These are phyloP conservation scores for Hypothenemus hampei DNA, from an alignment of 1,140 invertebrate species.

Conservation along the genomic window DNA sequence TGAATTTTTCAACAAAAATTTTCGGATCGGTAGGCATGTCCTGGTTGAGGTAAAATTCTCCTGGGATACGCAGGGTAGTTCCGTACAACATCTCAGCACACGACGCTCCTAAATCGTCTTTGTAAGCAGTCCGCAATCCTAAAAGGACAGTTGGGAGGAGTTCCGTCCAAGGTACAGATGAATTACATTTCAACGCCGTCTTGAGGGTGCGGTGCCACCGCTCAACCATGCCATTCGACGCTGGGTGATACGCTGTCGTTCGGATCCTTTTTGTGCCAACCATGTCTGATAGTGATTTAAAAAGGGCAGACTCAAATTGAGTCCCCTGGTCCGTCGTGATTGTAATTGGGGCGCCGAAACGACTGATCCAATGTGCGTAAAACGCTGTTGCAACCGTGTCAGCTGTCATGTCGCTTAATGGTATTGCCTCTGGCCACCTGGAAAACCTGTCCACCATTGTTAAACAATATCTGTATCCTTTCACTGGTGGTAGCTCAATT, in stretches of 20 bases:
- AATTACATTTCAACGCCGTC: constrained; percentile 23
- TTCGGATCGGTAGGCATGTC: background rate
- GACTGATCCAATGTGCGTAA: background rate
- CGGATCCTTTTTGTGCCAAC: background rate
- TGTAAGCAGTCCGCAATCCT: background rate
- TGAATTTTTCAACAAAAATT: background rate
- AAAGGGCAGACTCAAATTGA: constrained; percentile 22
- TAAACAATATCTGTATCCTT: background rate
- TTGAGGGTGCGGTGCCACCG: constrained; percentile 39
- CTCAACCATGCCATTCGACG: constrained; percentile 36
- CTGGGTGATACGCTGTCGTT: constrained; percentile 11
- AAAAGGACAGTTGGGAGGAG: background rate
- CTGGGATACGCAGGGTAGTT: constrained; percentile 33
- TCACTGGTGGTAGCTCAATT: background rate
- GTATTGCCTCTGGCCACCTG: background rate
- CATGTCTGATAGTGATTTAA: background rate
- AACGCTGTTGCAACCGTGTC: background rate
- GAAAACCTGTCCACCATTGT: background rate
- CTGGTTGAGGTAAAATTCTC: constrained; percentile 13
- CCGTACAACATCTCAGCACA: constrained; percentile 39
- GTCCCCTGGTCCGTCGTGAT: constrained; percentile 38
- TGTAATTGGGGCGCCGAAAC: background rate
- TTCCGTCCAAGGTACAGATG: constrained; percentile 18
- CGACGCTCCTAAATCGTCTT: constrained; percentile 31
- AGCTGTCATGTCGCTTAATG: background rate